Evolutionary conservation across 2,888 invertebrate genomes (phyloP).

Genomic region (Pristionchus fissidentatus): DNA sequence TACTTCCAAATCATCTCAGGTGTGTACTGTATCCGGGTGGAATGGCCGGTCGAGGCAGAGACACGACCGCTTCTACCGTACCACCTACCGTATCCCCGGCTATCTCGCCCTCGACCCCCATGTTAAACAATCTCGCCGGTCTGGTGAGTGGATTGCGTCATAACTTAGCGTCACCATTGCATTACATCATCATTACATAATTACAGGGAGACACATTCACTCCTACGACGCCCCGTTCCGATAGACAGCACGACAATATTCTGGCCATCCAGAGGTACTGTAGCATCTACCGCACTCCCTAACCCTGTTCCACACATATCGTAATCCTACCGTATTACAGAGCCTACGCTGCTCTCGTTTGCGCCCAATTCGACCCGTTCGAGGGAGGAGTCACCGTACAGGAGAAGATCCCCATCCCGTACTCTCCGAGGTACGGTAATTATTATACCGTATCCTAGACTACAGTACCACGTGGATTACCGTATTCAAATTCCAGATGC

Average conservation of each 20-base stretch:
- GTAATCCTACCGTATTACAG: background rate
- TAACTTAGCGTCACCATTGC: background rate
- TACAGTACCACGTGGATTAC: background rate
- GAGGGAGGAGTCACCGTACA: conserved; percentile 35
- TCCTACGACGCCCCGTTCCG: background rate
- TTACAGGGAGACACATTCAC: background rate
- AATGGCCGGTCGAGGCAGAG: background rate
- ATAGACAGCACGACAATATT: conserved; percentile 9
- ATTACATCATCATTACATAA: background rate
- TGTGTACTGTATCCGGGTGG: conserved; percentile 25
- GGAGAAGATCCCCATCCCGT: conserved; percentile 47
- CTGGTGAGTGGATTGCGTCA: background rate
- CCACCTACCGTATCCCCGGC: background rate
- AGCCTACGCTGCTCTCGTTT: conserved; percentile 15
- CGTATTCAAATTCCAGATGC: conserved; percentile 1
- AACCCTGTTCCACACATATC: background rate
- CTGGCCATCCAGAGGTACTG: conserved; percentile 13
- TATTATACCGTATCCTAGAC: background rate
- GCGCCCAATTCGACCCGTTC: conserved; percentile 11
- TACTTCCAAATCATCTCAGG: background rate
- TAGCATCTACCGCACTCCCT: background rate
- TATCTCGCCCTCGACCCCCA: background rate
- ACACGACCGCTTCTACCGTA: background rate
- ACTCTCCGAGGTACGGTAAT: conserved; percentile 34
- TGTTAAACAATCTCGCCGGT: background rate